Evolutionary conservation across 2,888 invertebrate species (phyloP), one percentile per base, ranked within the genome.

Genomic region (Brachyptera putata): DNA sequence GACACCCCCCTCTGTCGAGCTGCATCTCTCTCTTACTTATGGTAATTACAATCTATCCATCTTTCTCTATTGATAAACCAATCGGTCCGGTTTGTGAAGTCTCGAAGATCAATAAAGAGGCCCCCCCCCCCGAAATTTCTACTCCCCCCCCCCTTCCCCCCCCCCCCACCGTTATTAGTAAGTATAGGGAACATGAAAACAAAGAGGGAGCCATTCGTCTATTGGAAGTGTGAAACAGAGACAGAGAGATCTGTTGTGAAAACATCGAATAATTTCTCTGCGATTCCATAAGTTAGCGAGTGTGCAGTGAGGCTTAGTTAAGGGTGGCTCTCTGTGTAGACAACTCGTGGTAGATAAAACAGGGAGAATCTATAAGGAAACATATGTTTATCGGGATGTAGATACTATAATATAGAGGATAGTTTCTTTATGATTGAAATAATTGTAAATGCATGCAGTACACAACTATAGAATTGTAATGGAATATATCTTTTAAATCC

Each of bases 21-120:
- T 1, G 7, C 5, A 5, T 53, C 53, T 53, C 36, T 2, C 13
- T 53, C 53, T 1, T 21, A 34, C 53, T 18, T 22, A 36, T 22
- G 9, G 18, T 21, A 36, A 53, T 34, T 36, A 36, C 36, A 34
- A 53, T 53, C 34, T 53, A 36, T 53, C 53, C 36, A 18, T 53
- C 53, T 53, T 34, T 18, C 21, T 34, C 53, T 34, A 34, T 53
- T 53, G 53, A 53, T 53, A 53, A 53, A 53, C 53, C 53, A 53
- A 53, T 53, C 53, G 53, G 53, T 53, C 53, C 53, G 53, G 53
- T 34, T 36, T n/a, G 36, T 53, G 53, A 53, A 43, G 53, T 36
- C 22, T 53, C 36, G 34, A 53, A 53, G 53, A 53, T 53, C 53
- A 53, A 53, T 53, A 53, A 43, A 53, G 53, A 53, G 53, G 4